Base-by-base conservation (phyloP, 2,797 vertebrate genomes). In the Gymnoscopelus braueri region DNA sequence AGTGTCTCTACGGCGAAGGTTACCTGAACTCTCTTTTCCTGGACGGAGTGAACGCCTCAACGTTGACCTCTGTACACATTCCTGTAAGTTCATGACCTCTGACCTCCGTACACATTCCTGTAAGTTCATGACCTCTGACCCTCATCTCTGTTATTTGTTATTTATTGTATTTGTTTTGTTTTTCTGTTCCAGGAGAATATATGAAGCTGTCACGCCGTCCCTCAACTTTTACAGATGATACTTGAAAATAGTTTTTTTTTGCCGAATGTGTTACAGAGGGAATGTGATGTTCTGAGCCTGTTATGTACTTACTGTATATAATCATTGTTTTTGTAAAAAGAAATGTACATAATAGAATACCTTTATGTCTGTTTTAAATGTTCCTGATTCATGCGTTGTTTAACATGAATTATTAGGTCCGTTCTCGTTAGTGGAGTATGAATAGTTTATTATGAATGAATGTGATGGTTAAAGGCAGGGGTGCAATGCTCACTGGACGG, bases 1-100 rank as follows among this genome's bases (percentile, higher is more conserved):
- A 29, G 26, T 3, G 26, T 3, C 26, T 1, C 3, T 29, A 29
- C 26, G 26, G 56, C 11, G 84, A 91, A 14, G 89, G 91, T 26
- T 94, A 89, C 78, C 66, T 92, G 56, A 95, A 94, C 67, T 63
- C 88, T 5, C 76, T 80, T 72, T 92, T 93, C 77, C 81, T 94
- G 15, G 89, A 93, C 13, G 89, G 79, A 68, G 82, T 88, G 29
- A 87, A 78, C n/a, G 68, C 82, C 57, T 77, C 77, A 39, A 79
- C 32, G 5, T 8, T 74, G 62, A 67, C 73, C 35, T 79, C 72
- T 39, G 82, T 81, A 55, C 15, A 60, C 65, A 48, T 2, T 3
- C 7, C 29, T 19, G 89, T 89, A 55, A 85, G 89, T 77, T 39
- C 10, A 10, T 54, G 5, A 2, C n/a, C 50, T 51, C 14, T 13